Conservation (phyloP, 1,140 invertebrate genomes). For the Drosophila malerkotliana region DNA sequence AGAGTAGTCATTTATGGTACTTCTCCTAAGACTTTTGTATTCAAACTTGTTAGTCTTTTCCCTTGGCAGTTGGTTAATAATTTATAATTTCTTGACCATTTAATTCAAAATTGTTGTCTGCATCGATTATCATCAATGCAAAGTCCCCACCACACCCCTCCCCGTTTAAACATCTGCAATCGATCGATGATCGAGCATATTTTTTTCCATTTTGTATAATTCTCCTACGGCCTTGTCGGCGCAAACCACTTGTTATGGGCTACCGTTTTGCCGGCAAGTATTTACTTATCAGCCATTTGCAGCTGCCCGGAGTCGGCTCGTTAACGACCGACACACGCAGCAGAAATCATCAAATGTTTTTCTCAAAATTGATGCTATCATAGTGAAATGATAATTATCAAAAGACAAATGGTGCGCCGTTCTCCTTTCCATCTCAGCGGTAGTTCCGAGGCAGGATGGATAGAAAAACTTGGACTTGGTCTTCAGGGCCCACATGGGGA, state of each 20-base stretch:
- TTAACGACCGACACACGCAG: constrained; percentile 78
- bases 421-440: constrained; percentile 45
- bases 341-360: constrained; percentile 78
- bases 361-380: constrained; percentile 78
- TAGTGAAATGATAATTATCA: constrained; percentile 80
- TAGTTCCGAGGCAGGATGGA: constrained; percentile 13
- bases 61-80: constrained; percentile 5
- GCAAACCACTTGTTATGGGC: constrained; percentile 34
- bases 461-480: neutral
- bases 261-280: constrained; percentile 67
- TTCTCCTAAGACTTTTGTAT: neutral
- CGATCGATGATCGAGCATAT: constrained; percentile 57
- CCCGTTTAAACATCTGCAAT: constrained; percentile 33
- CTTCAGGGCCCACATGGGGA: neutral
- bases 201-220: constrained; percentile 12
- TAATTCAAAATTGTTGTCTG: constrained; percentile 17
- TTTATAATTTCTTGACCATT: constrained; percentile 18
- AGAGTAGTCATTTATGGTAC: neutral
- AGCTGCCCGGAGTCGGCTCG: constrained; percentile 56
- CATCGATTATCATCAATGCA: constrained; percentile 20
- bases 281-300: constrained; percentile 68
- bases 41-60: neutral
- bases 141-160: neutral
- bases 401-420: constrained; percentile 74
- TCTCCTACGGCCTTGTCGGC: constrained; percentile 30